Evolutionary conservation across 2,888 invertebrate genomes (phyloP).

Genomic region (Ophraella communa): DNA sequence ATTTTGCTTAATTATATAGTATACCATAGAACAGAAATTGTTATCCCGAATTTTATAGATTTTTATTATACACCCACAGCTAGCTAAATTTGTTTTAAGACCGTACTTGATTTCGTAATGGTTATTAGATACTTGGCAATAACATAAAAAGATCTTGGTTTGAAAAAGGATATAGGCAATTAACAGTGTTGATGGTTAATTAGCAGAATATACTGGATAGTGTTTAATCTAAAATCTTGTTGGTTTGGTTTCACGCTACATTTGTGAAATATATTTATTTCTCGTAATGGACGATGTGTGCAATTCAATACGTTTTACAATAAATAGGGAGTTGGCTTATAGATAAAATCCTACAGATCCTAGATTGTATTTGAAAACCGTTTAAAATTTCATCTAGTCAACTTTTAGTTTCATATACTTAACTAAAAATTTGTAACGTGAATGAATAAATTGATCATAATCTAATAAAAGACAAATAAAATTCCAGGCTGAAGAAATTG

Average conservation of each 20-base stretch:
- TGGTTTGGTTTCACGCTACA: slow-evolving; percentile 17
- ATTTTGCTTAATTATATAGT: no score
- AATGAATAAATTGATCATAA: no score
- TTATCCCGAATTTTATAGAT: neutral
- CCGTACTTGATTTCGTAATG: neutral
- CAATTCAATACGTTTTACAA: neutral
- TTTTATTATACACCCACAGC: neutral
- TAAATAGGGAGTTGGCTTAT: neutral
- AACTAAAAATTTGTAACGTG: no score
- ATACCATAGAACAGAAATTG: neutral
- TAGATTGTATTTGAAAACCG: neutral
- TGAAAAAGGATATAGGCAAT: slow-evolving; percentile 16
- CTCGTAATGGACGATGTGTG: slow-evolving; percentile 12
- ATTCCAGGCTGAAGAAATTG: no score
- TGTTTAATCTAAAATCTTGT: slow-evolving; percentile 27
- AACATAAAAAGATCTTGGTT: neutral
- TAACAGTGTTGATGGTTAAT: slow-evolving; percentile 12
- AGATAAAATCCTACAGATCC: neutral
- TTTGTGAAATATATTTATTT: slow-evolving; percentile 27
- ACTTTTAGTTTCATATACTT: no score
- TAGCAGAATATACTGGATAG: slow-evolving; percentile 9
- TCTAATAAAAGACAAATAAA: no score
- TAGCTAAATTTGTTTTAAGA: neutral
- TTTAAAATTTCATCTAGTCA: no score
- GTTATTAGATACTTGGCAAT: neutral